These are phyloP conservation scores for Nasonia giraulti DNA, from an alignment of 1,140 invertebrate genomes.

Conservation along the genomic window DNA sequence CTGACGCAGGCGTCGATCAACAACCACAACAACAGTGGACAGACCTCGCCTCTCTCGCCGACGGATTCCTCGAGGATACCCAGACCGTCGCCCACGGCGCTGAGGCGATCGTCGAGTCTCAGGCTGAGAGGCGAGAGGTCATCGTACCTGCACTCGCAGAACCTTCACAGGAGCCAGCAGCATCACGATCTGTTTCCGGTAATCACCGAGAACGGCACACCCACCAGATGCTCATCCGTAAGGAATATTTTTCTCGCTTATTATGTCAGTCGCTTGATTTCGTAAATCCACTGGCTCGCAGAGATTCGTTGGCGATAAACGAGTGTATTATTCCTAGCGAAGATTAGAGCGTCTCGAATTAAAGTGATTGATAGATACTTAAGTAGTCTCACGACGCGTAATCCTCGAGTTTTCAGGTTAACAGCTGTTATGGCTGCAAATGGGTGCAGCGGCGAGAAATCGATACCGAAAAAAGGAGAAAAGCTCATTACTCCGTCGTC, in stretches of 20 bases:
- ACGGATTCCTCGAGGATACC: slow-evolving; percentile 27
- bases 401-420: background rate
- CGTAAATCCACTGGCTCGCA: slow-evolving; percentile 55
- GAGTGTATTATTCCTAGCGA: background rate
- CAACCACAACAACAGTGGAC: background rate
- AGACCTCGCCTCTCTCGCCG: slow-evolving; percentile 6
- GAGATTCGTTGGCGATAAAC: slow-evolving; percentile 14
- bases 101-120: slow-evolving; percentile 72
- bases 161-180: slow-evolving; percentile 52
- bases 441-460: background rate
- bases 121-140: slow-evolving; percentile 66
- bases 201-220: slow-evolving; percentile 70
- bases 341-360: background rate
- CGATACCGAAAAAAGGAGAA: background rate
- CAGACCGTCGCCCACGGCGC: slow-evolving; percentile 68
- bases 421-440: background rate
- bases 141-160: slow-evolving; percentile 60
- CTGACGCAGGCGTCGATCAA: slow-evolving; percentile 16
- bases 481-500: no score
- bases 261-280: background rate
- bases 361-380: background rate
- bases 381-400: no score
- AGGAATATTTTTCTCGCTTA: background rate
- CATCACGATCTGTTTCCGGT: slow-evolving; percentile 63
- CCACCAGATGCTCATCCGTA: slow-evolving; percentile 61